Evolutionary conservation across 2,888 invertebrate genomes (phyloP), one percentile per base, ranked within the genome.

Genomic region (Cryptus armator): DNA sequence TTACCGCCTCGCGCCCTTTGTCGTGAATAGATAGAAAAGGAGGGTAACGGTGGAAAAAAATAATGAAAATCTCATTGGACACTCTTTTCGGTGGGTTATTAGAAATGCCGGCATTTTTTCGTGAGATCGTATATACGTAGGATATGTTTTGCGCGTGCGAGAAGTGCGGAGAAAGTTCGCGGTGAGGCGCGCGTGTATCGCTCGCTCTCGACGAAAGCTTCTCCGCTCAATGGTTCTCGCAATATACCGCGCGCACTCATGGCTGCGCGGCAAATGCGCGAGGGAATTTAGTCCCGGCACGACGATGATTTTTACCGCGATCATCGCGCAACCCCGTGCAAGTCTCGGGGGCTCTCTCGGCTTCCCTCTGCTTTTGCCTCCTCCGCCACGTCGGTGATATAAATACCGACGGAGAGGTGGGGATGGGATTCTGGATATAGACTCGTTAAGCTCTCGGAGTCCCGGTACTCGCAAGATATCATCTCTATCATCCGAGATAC

Each of bases 201-300:
- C 64, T 79, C 64, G 46, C 44, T 71, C 66, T 32, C 19, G 64
- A 10, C 37, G 44, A 29, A 43, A 44, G 29, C 29, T 53, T n/a
- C 71, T 51, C 43, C 59, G 56, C 77, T 77, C 59, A 84, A 84
- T 84, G 84, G 77, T 77, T 37, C 37, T 37, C 72, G 76, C 51
- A n/a, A 16, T 9, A 37, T 9, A 37, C 6, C 16, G 64, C 80
- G 80, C 76, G 84, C 71, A 77, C 71, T 84, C 77, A 81, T 72
- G 68, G 67, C 80, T 84, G 80, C 84, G 84, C 84, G 80, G 71
- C 66, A 84, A 84, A 84, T 81, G 84, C 81, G 77, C 84, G 84
- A 84, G 84, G 84, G 84, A 84, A 81, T 84, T 84, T 84, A 19
- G 53, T 64, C 64, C 81, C 75, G 79, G 79, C 68, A 32, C 76